phyloP scores from a whole-genome alignment of 1,140 invertebrate genomes.

The Zophobas morio region DNA sequence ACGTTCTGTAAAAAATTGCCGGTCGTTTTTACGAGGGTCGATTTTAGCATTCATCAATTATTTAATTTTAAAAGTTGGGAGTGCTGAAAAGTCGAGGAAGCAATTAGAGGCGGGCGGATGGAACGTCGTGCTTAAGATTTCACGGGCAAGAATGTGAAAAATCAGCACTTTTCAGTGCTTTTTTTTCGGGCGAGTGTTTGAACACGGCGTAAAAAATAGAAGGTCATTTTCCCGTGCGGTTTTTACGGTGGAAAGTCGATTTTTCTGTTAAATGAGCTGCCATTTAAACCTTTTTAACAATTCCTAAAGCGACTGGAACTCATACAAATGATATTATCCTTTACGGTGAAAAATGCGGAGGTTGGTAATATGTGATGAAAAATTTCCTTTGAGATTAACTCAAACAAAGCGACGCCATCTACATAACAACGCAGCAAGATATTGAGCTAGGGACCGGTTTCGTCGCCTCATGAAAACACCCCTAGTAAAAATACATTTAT shows the following conservation, averaged over 20 bases:
- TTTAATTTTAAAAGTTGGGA: constrained; percentile 33
- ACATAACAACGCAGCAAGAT: constrained; percentile 8
- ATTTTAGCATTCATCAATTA: constrained; percentile 38
- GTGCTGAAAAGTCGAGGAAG: neutral
- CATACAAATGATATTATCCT: constrained; percentile 42
- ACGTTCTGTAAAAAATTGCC: neutral
- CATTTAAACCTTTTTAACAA: constrained; percentile 51
- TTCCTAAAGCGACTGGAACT: constrained; percentile 42
- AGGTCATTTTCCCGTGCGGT: constrained; percentile 37
- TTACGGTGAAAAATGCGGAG: constrained; percentile 34
- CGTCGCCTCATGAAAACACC: neutral
- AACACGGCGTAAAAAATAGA: constrained; percentile 44
- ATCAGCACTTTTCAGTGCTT: constrained; percentile 31
- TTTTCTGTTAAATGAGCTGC: constrained; percentile 53
- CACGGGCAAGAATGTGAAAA: constrained; percentile 4
- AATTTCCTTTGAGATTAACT: constrained; percentile 35
- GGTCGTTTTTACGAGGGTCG: neutral
- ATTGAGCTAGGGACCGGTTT: neutral
- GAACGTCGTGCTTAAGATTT: constrained; percentile 5
- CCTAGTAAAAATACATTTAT: constrained; percentile 50
- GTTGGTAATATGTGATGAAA: constrained; percentile 38
- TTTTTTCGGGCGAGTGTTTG: constrained; percentile 28
- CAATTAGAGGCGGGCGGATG: constrained; percentile 3
- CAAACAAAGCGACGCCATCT: constrained; percentile 32
- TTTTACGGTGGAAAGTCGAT: constrained; percentile 50